These are phyloP conservation scores for Atlantisia rogersi DNA, from an alignment of 2,113 vertebrate genomes.

Conservation along the genomic window DNA sequence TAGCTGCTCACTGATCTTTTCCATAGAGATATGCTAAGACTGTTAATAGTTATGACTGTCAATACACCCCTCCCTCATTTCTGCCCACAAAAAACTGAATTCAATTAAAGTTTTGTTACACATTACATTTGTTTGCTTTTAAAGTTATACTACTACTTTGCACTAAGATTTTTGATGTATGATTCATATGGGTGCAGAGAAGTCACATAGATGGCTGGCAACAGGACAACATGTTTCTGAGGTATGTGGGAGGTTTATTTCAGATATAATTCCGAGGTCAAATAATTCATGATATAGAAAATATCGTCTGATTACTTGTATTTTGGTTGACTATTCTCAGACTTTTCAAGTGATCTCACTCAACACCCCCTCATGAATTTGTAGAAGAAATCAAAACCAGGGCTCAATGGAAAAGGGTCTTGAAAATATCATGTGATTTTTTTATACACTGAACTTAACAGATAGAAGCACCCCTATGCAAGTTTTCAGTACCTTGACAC, in stretches of 20 bases:
- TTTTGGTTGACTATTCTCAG: not conserved
- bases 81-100: not conserved
- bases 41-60: not conserved
- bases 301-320: not conserved
- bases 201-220: not conserved
- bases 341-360: not conserved
- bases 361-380: not conserved
- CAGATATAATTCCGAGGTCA: not conserved
- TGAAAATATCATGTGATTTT: not conserved
- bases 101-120: not conserved
- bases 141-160: not conserved
- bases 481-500: not conserved
- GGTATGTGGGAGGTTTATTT: not conserved
- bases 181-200: not conserved
- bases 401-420: not conserved
- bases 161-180: not conserved
- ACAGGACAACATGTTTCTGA: not conserved
- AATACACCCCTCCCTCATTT: not conserved
- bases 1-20: not conserved
- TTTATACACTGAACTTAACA: not conserved
- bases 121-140: not conserved
- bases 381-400: not conserved
- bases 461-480: not conserved
- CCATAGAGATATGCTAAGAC: not conserved
- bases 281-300: not conserved